These are phyloP conservation scores for Cryptus viduatorius DNA, from an alignment of 2,888 invertebrate genomes.

Conservation along the genomic window DNA sequence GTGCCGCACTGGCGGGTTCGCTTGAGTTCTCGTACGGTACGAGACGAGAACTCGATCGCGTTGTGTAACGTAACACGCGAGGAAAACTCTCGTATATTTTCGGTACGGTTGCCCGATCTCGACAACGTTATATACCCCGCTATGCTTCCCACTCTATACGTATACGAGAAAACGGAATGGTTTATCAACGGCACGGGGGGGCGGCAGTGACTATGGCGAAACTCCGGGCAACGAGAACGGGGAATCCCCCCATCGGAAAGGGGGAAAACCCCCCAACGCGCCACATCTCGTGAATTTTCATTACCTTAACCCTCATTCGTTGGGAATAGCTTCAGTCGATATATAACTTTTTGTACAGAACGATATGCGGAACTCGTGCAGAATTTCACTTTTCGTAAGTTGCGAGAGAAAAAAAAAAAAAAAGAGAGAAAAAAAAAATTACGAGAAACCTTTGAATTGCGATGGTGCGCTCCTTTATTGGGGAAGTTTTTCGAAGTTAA, in stretches of 20 bases:
- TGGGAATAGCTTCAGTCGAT: background rate
- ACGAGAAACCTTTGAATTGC: background rate
- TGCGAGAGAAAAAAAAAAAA: background rate
- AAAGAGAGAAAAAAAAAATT: background rate
- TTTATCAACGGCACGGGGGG: background rate
- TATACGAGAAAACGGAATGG: background rate
- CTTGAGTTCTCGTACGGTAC: conserved; percentile 34
- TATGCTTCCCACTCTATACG: background rate
- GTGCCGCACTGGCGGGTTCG: conserved; percentile 64
- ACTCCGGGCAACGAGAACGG: conserved; percentile 7
- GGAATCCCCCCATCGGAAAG: background rate
- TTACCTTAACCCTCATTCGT: conserved; percentile 27
- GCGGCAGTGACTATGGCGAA: background rate
- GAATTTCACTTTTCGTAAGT: conserved; percentile 3
- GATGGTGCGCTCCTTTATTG: background rate
- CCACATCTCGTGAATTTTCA: conserved; percentile 53
- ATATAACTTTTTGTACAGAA: background rate
- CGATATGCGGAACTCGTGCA: background rate
- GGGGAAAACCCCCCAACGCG: background rate
- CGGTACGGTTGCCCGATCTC: conserved; percentile 53
- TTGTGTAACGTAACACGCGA: conserved; percentile 64
- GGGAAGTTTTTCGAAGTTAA: background rate
- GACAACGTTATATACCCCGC: conserved; percentile 37
- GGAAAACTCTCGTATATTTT: conserved; percentile 62
- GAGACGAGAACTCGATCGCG: conserved; percentile 46